A percentile compares a stretch with the other conserved stretches of the same genome.
Evolutionary conservation across 2,888 invertebrate genomes (phyloP).

Genomic region (Tetropium fuscum): DNA sequence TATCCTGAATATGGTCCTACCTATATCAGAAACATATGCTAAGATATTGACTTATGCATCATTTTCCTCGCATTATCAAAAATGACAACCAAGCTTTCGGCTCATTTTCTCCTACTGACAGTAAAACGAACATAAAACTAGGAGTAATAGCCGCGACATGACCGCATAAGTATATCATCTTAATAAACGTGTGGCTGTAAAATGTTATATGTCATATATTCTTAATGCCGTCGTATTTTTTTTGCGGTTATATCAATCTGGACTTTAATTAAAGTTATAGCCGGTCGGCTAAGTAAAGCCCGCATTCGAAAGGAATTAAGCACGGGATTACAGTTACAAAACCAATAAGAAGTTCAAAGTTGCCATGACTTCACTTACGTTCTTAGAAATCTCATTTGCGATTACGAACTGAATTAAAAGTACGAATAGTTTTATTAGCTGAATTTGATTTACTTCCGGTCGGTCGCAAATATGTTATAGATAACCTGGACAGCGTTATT

Average conservation of each 20-base stretch:
- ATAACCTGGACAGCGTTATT: no score
- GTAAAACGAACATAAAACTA: no score
- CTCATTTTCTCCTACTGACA: no score
- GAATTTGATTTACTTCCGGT: no score
- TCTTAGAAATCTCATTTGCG: constrained; percentile 46
- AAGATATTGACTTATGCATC: no score
- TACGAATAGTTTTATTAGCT: background rate
- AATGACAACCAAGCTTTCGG: no score
- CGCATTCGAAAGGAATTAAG: constrained; percentile 56
- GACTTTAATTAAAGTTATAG: constrained; percentile 58
- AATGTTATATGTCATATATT: constrained; percentile 13
- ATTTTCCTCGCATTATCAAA: no score
- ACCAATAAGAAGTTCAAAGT: constrained; percentile 57
- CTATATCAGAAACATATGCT: no score
- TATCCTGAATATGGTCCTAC: no score
- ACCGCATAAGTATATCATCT: background rate
- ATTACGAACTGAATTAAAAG: constrained; percentile 26
- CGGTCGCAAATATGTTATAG: no score
- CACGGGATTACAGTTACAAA: constrained; percentile 57
- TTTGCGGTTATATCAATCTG: constrained; percentile 43
- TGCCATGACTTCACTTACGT: constrained; percentile 46
- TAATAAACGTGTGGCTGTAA: constrained; percentile 2
- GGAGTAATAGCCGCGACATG: no score
- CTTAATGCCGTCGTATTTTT: constrained; percentile 21
- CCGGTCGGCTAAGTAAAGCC: constrained; percentile 52